These are phyloP conservation scores for Papilio polytes DNA, from an alignment of 1,140 invertebrate species.

Conservation along the genomic window DNA sequence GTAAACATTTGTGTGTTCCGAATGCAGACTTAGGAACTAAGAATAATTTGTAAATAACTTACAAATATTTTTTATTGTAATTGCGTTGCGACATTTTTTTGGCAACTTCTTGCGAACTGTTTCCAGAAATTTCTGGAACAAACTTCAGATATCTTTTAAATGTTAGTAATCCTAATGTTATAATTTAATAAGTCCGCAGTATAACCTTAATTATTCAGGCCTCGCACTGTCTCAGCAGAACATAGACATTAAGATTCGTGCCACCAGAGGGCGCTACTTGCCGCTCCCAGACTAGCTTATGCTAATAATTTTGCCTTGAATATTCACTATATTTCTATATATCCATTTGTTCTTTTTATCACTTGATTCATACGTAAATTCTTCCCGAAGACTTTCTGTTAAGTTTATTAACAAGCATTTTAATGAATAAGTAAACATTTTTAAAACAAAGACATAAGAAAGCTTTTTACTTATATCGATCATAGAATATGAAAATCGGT, in stretches of 20 bases:
- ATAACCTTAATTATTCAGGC: slow-evolving; percentile 22
- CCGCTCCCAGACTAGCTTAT: slow-evolving; percentile 29
- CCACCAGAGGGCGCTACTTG: neutral
- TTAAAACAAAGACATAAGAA: no score
- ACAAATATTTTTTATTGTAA: no score
- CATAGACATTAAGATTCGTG: slow-evolving; percentile 19
- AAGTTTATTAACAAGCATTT: no score
- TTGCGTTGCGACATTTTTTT: neutral
- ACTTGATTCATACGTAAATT: no score
- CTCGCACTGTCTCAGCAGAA: slow-evolving; percentile 11
- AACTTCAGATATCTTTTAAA: neutral
- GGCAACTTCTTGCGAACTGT: neutral
- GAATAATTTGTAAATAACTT: no score
- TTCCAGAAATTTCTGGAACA: neutral
- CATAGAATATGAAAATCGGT: no score
- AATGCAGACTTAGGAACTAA: no score
- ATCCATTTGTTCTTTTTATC: neutral
- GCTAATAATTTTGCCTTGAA: slow-evolving; percentile 19
- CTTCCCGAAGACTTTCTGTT: no score
- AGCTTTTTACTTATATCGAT: no score
- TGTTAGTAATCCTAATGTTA: neutral
- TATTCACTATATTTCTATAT: slow-evolving; percentile 16
- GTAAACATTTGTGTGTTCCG: no score
- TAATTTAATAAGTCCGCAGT: neutral
- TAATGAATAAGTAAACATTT: no score